Evolutionary conservation across 2,797 vertebrate species (phyloP).

Genomic region (Poeciliopsis gracilis): DNA sequence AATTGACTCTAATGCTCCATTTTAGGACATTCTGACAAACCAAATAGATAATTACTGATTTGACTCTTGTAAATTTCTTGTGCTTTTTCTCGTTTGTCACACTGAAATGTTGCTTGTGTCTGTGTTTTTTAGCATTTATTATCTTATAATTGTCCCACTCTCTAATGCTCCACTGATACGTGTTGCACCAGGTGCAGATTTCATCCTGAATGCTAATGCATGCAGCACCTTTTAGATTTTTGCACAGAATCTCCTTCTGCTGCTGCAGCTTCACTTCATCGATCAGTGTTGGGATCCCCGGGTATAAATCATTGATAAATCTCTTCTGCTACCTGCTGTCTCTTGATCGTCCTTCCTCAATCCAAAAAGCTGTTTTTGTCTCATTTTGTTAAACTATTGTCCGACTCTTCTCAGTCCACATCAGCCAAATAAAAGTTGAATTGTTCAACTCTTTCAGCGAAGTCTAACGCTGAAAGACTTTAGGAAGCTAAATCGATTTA

Average conservation of each 20-base stretch:
- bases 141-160: no score
- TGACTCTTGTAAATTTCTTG: no score
- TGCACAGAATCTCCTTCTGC: background rate
- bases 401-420: background rate
- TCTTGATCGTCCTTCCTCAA: background rate
- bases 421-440: constrained; percentile 15
- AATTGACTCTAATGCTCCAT: no score
- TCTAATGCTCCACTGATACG: no score
- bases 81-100: no score
- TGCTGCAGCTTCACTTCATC: constrained; percentile 1
- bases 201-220: no score
- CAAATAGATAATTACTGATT: no score
- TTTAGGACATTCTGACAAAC: no score
- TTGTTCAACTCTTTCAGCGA: constrained; percentile 23
- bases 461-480: constrained; percentile 27
- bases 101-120: background rate
- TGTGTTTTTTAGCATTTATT: background rate
- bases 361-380: background rate
- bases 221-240: no score
- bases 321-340: background rate
- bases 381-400: background rate
- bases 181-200: no score
- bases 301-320: constrained; percentile 14
- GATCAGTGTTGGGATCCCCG: constrained; percentile 3
- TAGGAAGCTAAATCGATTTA: background rate